A percentile compares a stretch with the other conserved stretches of the same genome.
These are phyloP conservation scores for Zenarchopterus dispar DNA, from an alignment of 2,797 vertebrate species.

Conservation along the genomic window DNA sequence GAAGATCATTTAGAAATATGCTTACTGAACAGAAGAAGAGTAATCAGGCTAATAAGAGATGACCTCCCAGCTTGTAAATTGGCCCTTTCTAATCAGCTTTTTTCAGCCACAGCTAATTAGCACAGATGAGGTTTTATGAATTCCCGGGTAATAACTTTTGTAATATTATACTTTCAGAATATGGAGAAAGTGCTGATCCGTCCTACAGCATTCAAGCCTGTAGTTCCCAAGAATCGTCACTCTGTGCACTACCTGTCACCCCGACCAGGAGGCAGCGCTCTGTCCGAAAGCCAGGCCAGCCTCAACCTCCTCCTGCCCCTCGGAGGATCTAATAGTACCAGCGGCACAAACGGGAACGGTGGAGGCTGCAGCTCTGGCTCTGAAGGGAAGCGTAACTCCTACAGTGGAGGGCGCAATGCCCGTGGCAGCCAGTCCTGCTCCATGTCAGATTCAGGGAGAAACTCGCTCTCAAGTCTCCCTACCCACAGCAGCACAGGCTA, in stretches of 20 bases:
- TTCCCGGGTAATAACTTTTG: constrained; percentile 25
- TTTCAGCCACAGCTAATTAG: constrained; percentile 39
- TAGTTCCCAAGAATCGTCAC: constrained; percentile 92
- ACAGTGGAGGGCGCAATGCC: constrained; percentile 83
- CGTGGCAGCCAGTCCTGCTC: constrained; percentile 88
- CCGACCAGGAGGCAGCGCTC: constrained; percentile 79
- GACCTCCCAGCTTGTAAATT: no score
- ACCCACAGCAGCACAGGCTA: constrained; percentile 93
- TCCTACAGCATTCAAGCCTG: constrained; percentile 98
- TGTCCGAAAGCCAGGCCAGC: constrained; percentile 95
- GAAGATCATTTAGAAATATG: constrained; percentile 48
- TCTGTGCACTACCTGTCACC: constrained; percentile 87
- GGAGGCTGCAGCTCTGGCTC: constrained; percentile 66
- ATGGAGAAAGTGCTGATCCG: constrained; percentile 97
- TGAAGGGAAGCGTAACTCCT: constrained; percentile 87
- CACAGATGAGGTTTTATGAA: constrained; percentile 35
- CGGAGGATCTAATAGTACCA: constrained; percentile 39
- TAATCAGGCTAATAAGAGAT: no score
- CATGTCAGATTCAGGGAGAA: constrained; percentile 95
- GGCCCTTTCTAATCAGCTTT: no score
- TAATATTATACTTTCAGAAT: constrained; percentile 82
- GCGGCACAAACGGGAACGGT: constrained; percentile 31
- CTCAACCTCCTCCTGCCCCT: constrained; percentile 90
- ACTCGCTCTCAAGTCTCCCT: constrained; percentile 96
- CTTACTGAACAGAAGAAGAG: constrained; percentile 34